Conservation (phyloP, 2,888 invertebrate genomes). For the Tortricodes alternella region DNA sequence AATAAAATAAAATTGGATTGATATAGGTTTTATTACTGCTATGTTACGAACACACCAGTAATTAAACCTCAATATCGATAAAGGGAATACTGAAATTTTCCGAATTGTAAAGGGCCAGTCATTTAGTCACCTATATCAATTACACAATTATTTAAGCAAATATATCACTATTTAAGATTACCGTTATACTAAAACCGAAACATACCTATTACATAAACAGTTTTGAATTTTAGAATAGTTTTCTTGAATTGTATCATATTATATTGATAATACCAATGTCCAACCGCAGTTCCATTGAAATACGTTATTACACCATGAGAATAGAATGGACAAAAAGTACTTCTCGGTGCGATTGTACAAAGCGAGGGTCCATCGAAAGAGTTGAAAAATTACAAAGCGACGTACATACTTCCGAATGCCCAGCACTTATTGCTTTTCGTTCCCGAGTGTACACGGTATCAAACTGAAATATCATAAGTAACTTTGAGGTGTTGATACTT, state of each 20-base stretch:
- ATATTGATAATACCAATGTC: neutral
- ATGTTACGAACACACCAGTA: no score
- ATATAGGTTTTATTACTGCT: no score
- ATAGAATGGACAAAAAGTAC: constrained; percentile 47
- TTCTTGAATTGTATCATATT: neutral
- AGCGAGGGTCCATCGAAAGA: constrained; percentile 75
- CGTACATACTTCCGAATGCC: constrained; percentile 50
- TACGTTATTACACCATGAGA: constrained; percentile 21
- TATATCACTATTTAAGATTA: no score
- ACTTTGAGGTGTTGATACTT: constrained; percentile 46
- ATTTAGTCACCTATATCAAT: no score
- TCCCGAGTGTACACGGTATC: constrained; percentile 46
- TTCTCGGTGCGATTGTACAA: constrained; percentile 70
- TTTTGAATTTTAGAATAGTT: no score
- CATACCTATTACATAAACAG: no score
- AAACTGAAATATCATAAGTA: constrained; percentile 50
- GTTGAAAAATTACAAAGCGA: constrained; percentile 53
- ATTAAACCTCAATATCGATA: no score
- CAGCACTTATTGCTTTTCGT: constrained; percentile 47
- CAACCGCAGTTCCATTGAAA: constrained; percentile 1
- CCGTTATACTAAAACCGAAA: no score
- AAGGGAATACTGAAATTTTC: no score
- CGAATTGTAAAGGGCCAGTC: no score
- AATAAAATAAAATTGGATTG: no score
- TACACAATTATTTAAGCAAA: no score